Conservation (phyloP, 2,113 vertebrate species). For the Mixornis gularis region DNA sequence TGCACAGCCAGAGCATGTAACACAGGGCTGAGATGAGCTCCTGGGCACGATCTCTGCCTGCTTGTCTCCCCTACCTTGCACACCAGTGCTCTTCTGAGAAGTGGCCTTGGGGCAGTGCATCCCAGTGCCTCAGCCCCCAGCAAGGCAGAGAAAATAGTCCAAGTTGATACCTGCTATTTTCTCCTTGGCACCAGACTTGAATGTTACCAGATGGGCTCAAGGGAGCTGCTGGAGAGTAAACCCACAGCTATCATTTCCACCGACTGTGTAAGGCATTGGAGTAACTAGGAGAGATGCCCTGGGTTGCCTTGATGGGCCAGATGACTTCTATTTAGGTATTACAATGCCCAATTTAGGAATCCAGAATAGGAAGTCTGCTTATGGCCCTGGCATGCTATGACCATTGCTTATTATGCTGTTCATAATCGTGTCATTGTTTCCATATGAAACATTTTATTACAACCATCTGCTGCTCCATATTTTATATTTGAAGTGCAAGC, state of each 20-base stretch:
- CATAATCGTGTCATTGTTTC: constrained; percentile 13
- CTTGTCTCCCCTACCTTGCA: neutral
- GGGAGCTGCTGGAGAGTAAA: neutral
- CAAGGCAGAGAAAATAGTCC: neutral
- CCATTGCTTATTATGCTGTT: neutral
- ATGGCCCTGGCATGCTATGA: neutral
- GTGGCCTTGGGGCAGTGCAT: rapidly evolving
- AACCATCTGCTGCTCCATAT: constrained; percentile 6
- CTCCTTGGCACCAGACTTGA: neutral
- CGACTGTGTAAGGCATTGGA: neutral
- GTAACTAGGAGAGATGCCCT: constrained; percentile 2
- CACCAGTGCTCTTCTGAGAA: neutral
- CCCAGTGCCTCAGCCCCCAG: neutral
- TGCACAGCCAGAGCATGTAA: neutral
- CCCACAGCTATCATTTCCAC: neutral
- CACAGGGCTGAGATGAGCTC: neutral
- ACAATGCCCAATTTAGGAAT: neutral
- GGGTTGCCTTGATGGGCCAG: neutral
- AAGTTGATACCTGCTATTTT: neutral
- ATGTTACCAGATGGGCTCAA: neutral
- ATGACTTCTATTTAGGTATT: constrained; percentile 18
- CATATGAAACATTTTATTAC: neutral
- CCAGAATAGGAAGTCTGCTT: constrained; percentile 18
- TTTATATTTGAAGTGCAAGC: neutral
- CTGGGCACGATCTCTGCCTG: neutral